A percentile compares a stretch with the other conserved stretches of the same genome.
Conservation (phyloP, 2,797 vertebrate species). For the Gastrophryne carolinensis region DNA sequence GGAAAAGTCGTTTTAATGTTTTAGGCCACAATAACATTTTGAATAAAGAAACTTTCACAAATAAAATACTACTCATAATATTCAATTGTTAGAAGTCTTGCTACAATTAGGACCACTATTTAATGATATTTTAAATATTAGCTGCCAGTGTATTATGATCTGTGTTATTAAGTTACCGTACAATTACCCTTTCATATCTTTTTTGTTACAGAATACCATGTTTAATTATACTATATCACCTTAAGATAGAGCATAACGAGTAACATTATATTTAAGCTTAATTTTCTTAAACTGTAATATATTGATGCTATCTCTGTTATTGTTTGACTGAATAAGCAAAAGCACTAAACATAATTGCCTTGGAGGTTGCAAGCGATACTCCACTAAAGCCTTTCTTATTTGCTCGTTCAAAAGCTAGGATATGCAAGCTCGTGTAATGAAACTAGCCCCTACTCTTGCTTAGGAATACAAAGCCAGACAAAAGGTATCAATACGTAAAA, state of each 20-base stretch:
- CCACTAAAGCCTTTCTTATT: constrained; percentile 3
- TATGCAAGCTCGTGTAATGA: constrained; percentile 15
- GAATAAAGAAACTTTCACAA: too few species aligned
- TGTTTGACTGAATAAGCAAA: constrained; percentile 44
- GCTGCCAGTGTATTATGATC: constrained; percentile 31
- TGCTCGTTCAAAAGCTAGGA: constrained; percentile 4
- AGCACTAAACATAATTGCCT: constrained; percentile 52
- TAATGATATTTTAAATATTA: constrained; percentile 2
- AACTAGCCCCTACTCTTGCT: background rate
- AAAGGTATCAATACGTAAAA: background rate
- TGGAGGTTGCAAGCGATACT: constrained; percentile 42
- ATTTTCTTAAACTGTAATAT: constrained; percentile 43
- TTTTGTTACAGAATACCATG: constrained; percentile 45
- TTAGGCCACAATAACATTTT: too few species aligned
- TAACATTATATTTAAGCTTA: constrained; percentile 50
- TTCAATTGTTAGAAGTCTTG: background rate
- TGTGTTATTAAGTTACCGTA: constrained; percentile 33
- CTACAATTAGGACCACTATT: background rate
- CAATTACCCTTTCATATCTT: constrained; percentile 46
- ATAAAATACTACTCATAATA: too few species aligned
- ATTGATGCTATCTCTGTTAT: constrained; percentile 46
- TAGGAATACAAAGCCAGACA: background rate
- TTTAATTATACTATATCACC: constrained; percentile 48
- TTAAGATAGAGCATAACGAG: constrained; percentile 37
- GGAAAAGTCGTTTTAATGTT: too few species aligned